Evolutionary conservation across 2,797 vertebrate genomes (phyloP), one percentile per base, ranked within the genome.

Genomic region (Cossypha heuglini): DNA sequence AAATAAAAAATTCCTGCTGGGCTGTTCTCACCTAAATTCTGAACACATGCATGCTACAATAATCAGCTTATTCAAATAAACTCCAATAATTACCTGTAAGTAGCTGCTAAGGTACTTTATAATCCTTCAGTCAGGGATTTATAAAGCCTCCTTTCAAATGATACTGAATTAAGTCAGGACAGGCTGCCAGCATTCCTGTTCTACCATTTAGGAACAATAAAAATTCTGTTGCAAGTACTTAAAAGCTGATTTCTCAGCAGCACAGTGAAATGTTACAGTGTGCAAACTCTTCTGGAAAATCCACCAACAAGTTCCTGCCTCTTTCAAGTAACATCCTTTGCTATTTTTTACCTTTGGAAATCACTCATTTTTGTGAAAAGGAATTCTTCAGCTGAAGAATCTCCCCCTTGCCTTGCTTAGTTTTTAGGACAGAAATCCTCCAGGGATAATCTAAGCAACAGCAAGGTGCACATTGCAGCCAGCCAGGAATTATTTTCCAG

Each of bases 301-400:
- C 72, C 75, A 45, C 63, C 62, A 54, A 49, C 13, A 57, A 77
- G 16, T 40, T 45, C 13, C 58, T 86, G 63, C 57, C 21, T 17
- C 12, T 16, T 90, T 90, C 79, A 62, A 81, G 55, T 46, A 14
- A 19, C 16, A 13, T 5, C 40, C 17, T 54, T 10, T 29, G 19
- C 6, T 73, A 48, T 57, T 88, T 96, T 91, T 96, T 80, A 95
- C 92, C 88, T 93, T 94, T 92, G 95, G 91, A 94, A 93, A 31
- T 4, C 28, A 40, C 16, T 55, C 0, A 7, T 67, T 83, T 63
- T 51, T 42, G 81, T 0, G 4, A 73, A 26, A 86, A 86, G 19
- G 51, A 82, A 63, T 63, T 57, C 35, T 89, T 87, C 16, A 79
- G 43, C 52, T 75, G 35, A 67, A 59, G 35, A 81, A 87, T 29